Base-by-base conservation (phyloP, 1,140 invertebrate genomes). In the Drosophila lacertosa region DNA sequence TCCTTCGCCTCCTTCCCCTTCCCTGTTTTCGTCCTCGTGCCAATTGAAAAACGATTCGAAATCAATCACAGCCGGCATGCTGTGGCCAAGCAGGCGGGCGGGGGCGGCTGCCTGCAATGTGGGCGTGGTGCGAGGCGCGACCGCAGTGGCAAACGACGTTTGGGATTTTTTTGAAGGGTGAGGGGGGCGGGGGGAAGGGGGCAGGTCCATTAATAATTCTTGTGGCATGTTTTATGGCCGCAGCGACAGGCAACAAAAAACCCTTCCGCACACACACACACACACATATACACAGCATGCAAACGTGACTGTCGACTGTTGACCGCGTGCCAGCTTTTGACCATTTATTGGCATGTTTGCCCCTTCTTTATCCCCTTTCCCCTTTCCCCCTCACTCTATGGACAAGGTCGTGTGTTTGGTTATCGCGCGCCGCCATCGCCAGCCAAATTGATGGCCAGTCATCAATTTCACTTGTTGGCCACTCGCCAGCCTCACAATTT, bases 21-120 rank as follows among this genome's bases (percentile, higher is more conserved):
- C 9, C 18, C 11, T 26, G 0, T 26, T 2, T n/a, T n/a, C n/a
- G n/a, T 11, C 42, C 44, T 13, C 24, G 11, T 82, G 77, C 82
- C 88, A 90, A 90, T 90, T 90, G 88, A 90, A 90, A 90, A 90
- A 90, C 88, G 88, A 90, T 90, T 88, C 77, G 80, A 90, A 90
- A 90, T 90, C 88, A 90, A 90, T 90, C 88, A 90, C 83, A 89
- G 77, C 67, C 50, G 64, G 77, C 60, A 55, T 33, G 33, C 51
- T 54, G 24, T 29, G 60, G 18, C 37, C 18, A 29, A 13, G 53
- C 15, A 18, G 37, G 20, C 37, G 15, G 11, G 32, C 16, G 15
- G 26, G 62, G 13, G 33, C 16, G 7, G 15, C n/a, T n/a, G n/a
- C n/a, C n/a, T 11, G 24, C 39, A 22, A 24, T n/a, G 35, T 33